Percentiles rank a stretch among this genome's conserved stretches.
These are phyloP conservation scores for Oncorhynchus gorbuscha DNA, from an alignment of 2,113 vertebrate genomes.

Conservation along the genomic window DNA sequence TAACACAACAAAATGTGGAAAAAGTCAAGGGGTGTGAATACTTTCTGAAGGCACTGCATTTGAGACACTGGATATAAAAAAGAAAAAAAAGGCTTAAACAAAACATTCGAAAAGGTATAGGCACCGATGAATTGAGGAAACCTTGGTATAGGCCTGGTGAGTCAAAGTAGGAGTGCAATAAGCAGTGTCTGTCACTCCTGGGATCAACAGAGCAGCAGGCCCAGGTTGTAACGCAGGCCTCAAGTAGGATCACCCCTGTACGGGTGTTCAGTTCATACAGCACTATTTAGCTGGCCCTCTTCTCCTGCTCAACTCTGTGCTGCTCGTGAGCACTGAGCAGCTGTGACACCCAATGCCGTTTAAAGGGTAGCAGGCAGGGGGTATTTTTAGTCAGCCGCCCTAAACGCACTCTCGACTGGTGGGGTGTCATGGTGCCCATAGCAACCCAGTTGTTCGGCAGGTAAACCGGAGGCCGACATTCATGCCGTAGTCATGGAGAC, in stretches of 20 bases:
- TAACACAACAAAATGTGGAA: too few relatives aligned
- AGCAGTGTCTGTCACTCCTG: too few relatives aligned
- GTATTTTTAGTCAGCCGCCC: constrained; percentile 51
- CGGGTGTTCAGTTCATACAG: background rate
- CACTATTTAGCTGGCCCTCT: background rate
- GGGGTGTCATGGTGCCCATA: constrained; percentile 43
- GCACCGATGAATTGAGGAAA: too few relatives aligned
- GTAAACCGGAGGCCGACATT: constrained; percentile 34
- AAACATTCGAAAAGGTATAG: too few relatives aligned
- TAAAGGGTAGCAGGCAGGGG: constrained; percentile 32
- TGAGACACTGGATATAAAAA: too few relatives aligned
- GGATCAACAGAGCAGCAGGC: too few relatives aligned
- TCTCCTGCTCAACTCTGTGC: background rate
- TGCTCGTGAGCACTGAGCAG: constrained; percentile 34
- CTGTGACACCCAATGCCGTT: constrained; percentile 50
- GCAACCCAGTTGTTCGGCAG: constrained; percentile 45
- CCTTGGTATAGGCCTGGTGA: too few relatives aligned
- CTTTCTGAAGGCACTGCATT: too few relatives aligned
- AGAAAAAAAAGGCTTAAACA: too few relatives aligned
- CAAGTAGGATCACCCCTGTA: background rate
- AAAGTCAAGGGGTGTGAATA: too few relatives aligned
- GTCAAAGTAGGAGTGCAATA: too few relatives aligned
- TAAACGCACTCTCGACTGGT: constrained; percentile 7
- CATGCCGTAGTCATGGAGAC: constrained; percentile 27
- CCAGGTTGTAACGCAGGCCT: background rate